Evolutionary conservation across 2,797 vertebrate species (phyloP).

Genomic region (Amniataba percoides): DNA sequence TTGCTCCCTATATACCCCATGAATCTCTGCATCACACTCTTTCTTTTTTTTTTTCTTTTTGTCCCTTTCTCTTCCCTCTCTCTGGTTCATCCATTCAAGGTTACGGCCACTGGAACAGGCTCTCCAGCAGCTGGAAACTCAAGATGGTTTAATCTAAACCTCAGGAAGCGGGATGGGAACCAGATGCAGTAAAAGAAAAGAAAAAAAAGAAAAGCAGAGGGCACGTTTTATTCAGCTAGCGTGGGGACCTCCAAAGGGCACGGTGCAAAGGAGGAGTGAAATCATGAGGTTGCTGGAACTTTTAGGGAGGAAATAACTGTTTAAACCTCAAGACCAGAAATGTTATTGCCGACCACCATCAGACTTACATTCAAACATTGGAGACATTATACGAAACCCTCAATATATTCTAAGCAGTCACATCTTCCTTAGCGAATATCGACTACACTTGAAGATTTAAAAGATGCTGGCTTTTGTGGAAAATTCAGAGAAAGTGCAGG

Average conservation of each 20-base stretch:
- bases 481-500: slow-evolving; percentile 15
- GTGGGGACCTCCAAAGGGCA: slow-evolving; percentile 58
- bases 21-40: slow-evolving; percentile 41
- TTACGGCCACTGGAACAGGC: slow-evolving; percentile 64
- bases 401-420: slow-evolving; percentile 8
- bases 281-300: slow-evolving; percentile 21
- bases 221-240: slow-evolving; percentile 48
- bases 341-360: neutral
- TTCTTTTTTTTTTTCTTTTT: slow-evolving; percentile 16
- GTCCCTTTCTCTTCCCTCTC: slow-evolving; percentile 11
- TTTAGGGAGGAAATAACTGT: slow-evolving; percentile 16
- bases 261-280: slow-evolving; percentile 15
- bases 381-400: slow-evolving; percentile 7
- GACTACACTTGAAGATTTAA: slow-evolving; percentile 14
- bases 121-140: slow-evolving; percentile 74
- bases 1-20: slow-evolving; percentile 25
- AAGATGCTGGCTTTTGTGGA: slow-evolving; percentile 36
- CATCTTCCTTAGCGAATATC: slow-evolving; percentile 35
- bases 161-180: slow-evolving; percentile 72
- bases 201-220: slow-evolving; percentile 45
- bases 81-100: slow-evolving; percentile 72
- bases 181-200: slow-evolving; percentile 63
- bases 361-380: slow-evolving; percentile 4
- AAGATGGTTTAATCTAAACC: slow-evolving; percentile 70
- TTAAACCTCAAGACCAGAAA: slow-evolving; percentile 24